These are phyloP conservation scores for Bucco capensis DNA, from an alignment of 2,113 vertebrate genomes.

Conservation along the genomic window DNA sequence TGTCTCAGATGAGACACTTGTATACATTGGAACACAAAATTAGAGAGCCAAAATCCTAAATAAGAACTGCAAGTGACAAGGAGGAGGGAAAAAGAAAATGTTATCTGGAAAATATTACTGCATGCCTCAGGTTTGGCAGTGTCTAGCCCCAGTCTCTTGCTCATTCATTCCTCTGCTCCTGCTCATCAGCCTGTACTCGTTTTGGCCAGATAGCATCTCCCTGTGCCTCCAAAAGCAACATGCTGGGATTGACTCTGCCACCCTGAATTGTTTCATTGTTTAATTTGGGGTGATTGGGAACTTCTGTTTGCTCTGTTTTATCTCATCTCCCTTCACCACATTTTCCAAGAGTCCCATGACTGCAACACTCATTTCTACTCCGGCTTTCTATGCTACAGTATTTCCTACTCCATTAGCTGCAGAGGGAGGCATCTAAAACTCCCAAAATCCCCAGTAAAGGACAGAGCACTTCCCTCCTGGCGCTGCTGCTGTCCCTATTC, in stretches of 20 bases:
- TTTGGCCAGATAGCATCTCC: neutral
- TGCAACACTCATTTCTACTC: neutral
- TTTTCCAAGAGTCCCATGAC: no score
- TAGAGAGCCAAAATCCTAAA: neutral
- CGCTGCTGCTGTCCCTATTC: neutral
- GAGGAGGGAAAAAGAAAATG: neutral
- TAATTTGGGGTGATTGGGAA: neutral
- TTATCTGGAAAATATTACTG: neutral
- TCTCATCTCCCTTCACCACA: accelerated
- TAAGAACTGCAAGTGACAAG: neutral
- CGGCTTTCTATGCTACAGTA: no score
- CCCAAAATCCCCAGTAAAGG: neutral
- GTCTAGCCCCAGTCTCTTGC: neutral
- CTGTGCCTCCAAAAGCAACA: neutral
- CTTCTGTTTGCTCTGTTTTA: neutral
- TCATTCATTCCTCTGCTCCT: neutral
- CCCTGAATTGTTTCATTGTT: no score
- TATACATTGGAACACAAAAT: neutral
- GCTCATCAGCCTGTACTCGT: accelerated
- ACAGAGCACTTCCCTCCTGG: neutral
- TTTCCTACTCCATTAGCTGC: neutral
- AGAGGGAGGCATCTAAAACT: neutral
- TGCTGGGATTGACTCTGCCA: neutral
- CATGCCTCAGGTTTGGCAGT: neutral
- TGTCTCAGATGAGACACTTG: neutral